Conservation (phyloP, 2,888 invertebrate genomes). For the Drosophila kokeensis region DNA sequence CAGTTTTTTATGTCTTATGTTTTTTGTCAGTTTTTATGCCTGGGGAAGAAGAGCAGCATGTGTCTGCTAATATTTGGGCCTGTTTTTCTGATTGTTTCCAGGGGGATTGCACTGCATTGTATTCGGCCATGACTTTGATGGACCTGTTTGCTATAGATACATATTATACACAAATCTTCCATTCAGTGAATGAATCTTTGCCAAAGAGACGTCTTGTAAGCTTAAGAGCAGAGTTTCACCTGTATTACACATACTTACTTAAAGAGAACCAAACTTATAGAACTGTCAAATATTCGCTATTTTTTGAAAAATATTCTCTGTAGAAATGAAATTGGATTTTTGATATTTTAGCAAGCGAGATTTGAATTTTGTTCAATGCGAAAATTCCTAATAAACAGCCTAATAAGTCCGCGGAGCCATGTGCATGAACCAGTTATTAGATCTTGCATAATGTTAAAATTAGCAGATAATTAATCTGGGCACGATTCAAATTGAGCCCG, state of each 20-base stretch:
- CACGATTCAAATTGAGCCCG: conserved; percentile 30
- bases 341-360: background rate
- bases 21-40: background rate
- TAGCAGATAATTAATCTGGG: conserved; percentile 35
- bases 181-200: conserved; percentile 41
- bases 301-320: background rate
- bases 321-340: background rate
- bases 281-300: background rate
- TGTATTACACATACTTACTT: background rate
- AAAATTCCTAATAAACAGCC: background rate
- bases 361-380: background rate
- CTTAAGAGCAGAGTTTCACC: background rate
- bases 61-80: conserved; percentile 58
- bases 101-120: conserved; percentile 12
- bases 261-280: background rate
- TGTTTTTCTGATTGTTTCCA: conserved; percentile 8
- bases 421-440: conserved; percentile 12
- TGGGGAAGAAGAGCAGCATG: conserved; percentile 21
- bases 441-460: conserved; percentile 27
- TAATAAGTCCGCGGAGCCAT: background rate
- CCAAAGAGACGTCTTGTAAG: conserved; percentile 7
- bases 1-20: background rate
- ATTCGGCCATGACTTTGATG: conserved; percentile 46
- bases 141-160: conserved; percentile 20
- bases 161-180: background rate